phyloP scores from a whole-genome alignment of 1,140 invertebrate species.

The Calycopis cecrops region DNA sequence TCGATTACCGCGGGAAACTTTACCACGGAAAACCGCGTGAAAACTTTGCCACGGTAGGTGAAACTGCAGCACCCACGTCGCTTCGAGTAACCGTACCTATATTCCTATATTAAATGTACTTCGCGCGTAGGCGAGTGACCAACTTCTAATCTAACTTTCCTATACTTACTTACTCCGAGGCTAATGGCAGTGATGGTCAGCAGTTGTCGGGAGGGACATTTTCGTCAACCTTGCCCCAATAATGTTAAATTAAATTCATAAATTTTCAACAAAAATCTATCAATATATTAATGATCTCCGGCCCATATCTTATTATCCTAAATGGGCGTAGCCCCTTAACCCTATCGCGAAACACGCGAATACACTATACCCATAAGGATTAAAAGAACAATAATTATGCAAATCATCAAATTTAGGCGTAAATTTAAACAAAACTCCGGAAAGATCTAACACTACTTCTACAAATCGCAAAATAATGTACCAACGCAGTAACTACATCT shows the following conservation, averaged over 20 bases:
- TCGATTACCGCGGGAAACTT: no score
- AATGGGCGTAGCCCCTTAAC: no score
- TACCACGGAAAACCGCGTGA: neutral
- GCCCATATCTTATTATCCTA: slow-evolving; percentile 6
- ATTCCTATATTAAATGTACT: neutral
- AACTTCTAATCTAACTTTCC: slow-evolving; percentile 45
- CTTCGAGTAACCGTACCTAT: neutral
- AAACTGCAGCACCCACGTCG: no score
- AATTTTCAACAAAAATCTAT: slow-evolving; percentile 29
- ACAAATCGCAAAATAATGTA: no score
- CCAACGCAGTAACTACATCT: slow-evolving; percentile 14
- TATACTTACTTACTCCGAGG: slow-evolving; percentile 51
- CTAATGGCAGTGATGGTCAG: slow-evolving; percentile 69
- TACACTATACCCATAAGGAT: no score
- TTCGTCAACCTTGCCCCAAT: slow-evolving; percentile 54
- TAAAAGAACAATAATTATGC: neutral
- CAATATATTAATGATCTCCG: slow-evolving; percentile 27
- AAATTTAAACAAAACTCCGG: neutral
- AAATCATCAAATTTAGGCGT: slow-evolving; percentile 3
- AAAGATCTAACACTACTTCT: no score
- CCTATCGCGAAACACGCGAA: no score
- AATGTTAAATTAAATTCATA: slow-evolving; percentile 35
- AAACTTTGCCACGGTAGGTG: neutral
- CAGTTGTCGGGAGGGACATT: slow-evolving; percentile 58
- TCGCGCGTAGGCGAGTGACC: slow-evolving; percentile 18